Evolutionary conservation across 2,797 vertebrate genomes (phyloP).

Genomic region (Smutsia temminckii): DNA sequence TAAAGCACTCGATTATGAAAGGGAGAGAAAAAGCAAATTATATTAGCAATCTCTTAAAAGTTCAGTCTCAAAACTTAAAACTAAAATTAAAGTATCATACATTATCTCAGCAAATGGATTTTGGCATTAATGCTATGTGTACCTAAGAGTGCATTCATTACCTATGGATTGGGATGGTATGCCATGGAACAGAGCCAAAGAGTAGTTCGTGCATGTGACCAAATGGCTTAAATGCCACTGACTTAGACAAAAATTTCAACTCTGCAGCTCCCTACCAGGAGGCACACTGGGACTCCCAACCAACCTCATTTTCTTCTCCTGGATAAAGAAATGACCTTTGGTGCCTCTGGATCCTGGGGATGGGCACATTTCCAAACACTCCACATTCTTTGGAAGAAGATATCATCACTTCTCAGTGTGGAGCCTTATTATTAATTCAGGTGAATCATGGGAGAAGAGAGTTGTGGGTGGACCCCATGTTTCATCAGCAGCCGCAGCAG

Average conservation of each 20-base stretch:
- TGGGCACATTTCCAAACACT: constrained; percentile 44
- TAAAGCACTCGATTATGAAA: constrained; percentile 20
- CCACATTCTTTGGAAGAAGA: constrained; percentile 59
- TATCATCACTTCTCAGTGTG: constrained; percentile 50
- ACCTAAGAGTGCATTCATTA: neutral
- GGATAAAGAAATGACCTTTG: constrained; percentile 28
- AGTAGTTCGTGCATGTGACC: neutral
- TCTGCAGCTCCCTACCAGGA: neutral
- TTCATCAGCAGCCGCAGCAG: constrained; percentile 48
- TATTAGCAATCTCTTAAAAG: neutral
- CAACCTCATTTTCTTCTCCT: constrained; percentile 10
- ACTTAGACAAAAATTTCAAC: neutral
- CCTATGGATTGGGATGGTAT: neutral
- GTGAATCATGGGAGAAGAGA: constrained; percentile 66
- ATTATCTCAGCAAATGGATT: constrained; percentile 1
- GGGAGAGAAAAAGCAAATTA: neutral
- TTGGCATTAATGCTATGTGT: neutral
- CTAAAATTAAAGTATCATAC: constrained; percentile 16
- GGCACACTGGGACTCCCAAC: neutral
- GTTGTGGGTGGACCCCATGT: constrained; percentile 62
- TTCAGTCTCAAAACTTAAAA: neutral
- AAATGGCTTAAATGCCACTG: neutral
- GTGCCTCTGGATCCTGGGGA: neutral
- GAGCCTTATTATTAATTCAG: constrained; percentile 67
- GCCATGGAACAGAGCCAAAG: neutral